Conservation (phyloP, 2,113 vertebrate species). For the Stictonetta naevosa region DNA sequence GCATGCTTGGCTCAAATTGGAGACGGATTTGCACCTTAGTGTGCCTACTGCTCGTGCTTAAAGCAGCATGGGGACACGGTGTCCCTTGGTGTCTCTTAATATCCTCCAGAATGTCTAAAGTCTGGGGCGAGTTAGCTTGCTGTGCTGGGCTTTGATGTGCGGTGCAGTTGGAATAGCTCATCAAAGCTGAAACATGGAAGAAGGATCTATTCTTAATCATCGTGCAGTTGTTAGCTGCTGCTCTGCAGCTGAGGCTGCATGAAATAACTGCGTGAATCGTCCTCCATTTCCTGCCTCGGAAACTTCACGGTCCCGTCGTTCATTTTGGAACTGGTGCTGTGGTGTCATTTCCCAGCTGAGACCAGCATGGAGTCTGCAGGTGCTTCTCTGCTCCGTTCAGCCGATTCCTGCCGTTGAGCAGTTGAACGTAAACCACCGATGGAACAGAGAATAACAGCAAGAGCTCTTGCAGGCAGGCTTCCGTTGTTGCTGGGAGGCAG, state of each 20-base stretch:
- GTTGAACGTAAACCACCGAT: background rate
- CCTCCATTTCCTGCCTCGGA: slow-evolving; percentile 67
- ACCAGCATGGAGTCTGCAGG: background rate
- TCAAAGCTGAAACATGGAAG: slow-evolving; percentile 7
- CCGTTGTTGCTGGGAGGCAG: background rate
- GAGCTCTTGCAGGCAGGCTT: background rate
- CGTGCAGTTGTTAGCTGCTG: background rate
- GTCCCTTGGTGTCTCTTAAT: slow-evolving; percentile 4
- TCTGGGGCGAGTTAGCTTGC: background rate
- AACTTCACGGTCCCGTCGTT: slow-evolving; percentile 51
- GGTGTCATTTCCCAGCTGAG: background rate
- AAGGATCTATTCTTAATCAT: background rate
- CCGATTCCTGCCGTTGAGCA: background rate
- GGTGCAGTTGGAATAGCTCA: slow-evolving; percentile 1
- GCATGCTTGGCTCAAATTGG: background rate
- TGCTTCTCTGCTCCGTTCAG: background rate
- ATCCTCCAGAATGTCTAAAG: background rate
- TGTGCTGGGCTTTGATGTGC: slow-evolving; percentile 18
- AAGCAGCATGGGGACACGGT: background rate
- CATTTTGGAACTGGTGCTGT: slow-evolving; percentile 50
- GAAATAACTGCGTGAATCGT: background rate
- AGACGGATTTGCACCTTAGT: background rate
- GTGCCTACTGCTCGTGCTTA: background rate
- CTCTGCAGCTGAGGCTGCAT: background rate
- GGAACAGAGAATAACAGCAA: background rate